These are phyloP conservation scores for Leptinotarsa undecemlineata DNA, from an alignment of 1,140 invertebrate species.

Conservation along the genomic window DNA sequence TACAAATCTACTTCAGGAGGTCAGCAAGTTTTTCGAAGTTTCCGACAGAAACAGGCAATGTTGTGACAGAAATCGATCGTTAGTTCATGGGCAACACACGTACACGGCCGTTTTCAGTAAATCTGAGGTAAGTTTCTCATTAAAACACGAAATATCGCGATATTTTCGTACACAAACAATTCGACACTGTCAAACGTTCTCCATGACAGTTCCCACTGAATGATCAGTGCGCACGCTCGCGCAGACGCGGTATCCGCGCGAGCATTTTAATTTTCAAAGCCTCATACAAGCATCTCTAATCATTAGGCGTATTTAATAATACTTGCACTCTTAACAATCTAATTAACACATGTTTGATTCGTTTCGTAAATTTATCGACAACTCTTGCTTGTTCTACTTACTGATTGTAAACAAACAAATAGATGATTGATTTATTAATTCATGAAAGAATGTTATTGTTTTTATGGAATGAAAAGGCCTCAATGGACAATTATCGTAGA, in stretches of 20 bases:
- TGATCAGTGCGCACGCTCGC: slow-evolving; percentile 38
- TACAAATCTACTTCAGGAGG: slow-evolving; percentile 38
- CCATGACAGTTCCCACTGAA: slow-evolving; percentile 50
- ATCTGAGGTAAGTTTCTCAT: slow-evolving; percentile 43
- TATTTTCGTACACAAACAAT: slow-evolving; percentile 52
- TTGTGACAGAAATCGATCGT: slow-evolving; percentile 32
- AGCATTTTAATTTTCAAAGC: slow-evolving; percentile 30
- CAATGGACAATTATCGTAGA: no score
- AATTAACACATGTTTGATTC: slow-evolving; percentile 2
- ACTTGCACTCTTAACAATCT: slow-evolving; percentile 23
- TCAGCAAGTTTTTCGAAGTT: slow-evolving; percentile 34
- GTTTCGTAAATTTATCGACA: background rate
- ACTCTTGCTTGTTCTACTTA: no score
- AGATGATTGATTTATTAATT: no score
- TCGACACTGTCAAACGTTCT: slow-evolving; percentile 49
- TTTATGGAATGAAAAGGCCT: no score
- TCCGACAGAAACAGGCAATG: slow-evolving; percentile 27
- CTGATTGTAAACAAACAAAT: no score
- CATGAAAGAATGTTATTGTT: no score
- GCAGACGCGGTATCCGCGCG: slow-evolving; percentile 26
- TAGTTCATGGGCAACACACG: slow-evolving; percentile 37
- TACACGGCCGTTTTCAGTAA: slow-evolving; percentile 36
- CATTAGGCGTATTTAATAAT: slow-evolving; percentile 21
- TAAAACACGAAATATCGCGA: slow-evolving; percentile 49
- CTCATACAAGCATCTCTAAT: slow-evolving; percentile 4